phyloP scores from a whole-genome alignment of 2,888 invertebrate species.

The Hedychridium roseum region DNA sequence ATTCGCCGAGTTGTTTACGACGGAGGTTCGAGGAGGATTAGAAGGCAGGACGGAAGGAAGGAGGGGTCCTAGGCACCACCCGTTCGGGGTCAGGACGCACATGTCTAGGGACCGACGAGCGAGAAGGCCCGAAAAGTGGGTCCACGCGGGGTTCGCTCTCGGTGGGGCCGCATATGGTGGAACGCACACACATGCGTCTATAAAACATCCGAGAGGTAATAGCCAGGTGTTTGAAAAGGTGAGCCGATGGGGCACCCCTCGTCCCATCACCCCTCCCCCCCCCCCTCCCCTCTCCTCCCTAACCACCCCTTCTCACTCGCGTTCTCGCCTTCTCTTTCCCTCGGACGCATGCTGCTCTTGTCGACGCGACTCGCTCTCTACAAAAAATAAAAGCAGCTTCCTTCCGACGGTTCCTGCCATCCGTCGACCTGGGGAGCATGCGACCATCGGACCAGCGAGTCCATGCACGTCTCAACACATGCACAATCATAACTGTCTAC shows the following conservation, averaged over 20 bases:
- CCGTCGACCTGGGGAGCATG: no score
- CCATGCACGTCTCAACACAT: no score
- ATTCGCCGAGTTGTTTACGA: no score
- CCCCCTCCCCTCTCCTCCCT: no score
- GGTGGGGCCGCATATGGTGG: slow-evolving; percentile 62
- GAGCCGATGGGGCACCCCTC: slow-evolving; percentile 48
- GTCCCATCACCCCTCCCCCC: no score
- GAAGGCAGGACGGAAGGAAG: background rate
- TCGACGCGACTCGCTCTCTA: slow-evolving; percentile 48
- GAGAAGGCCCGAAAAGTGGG: slow-evolving; percentile 58
- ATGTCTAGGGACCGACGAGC: slow-evolving; percentile 49
- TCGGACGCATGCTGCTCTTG: slow-evolving; percentile 24
- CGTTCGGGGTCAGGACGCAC: no score
- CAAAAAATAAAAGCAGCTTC: slow-evolving; percentile 57
- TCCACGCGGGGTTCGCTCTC: slow-evolving; percentile 59
- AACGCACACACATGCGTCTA: slow-evolving; percentile 25
- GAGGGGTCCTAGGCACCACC: background rate
- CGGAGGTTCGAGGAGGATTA: no score
- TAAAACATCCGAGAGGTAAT: slow-evolving; percentile 57
- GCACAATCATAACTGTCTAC: no score
- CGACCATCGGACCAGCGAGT: no score
- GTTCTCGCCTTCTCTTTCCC: slow-evolving; percentile 6
- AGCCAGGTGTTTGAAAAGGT: slow-evolving; percentile 64
- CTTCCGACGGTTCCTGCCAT: slow-evolving; percentile 50
- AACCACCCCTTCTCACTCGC: no score